Evolutionary conservation across 2,113 vertebrate species (phyloP).

Genomic region (Toxotes chatareus): DNA sequence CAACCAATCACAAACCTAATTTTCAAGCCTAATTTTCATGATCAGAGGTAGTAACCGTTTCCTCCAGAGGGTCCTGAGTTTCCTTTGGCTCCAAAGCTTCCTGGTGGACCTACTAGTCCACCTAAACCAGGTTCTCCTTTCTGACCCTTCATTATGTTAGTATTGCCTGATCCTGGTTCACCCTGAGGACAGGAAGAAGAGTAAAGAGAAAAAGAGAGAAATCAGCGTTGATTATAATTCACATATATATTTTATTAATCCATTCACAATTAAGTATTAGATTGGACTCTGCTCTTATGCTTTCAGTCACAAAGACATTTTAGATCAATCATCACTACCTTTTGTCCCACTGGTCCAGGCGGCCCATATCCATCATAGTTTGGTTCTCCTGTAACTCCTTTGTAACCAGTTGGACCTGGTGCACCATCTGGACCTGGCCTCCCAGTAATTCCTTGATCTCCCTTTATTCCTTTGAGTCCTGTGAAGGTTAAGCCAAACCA

Average conservation of each 20-base stretch:
- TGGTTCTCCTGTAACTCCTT: constrained; percentile 87
- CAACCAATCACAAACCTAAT: background rate
- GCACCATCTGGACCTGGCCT: constrained; percentile 79
- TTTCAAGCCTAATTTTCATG: background rate
- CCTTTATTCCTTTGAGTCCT: constrained; percentile 88
- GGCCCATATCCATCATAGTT: constrained; percentile 70
- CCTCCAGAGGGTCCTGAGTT: constrained; percentile 61
- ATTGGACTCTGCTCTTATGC: background rate
- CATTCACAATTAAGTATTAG: background rate
- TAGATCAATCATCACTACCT: constrained; percentile 79
- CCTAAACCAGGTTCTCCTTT: constrained; percentile 65
- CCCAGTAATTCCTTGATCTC: constrained; percentile 84
- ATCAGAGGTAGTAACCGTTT: constrained; percentile 48
- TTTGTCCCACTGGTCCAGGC: constrained; percentile 85
- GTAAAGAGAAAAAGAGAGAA: background rate
- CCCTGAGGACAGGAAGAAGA: constrained; percentile 51
- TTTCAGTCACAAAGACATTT: background rate
- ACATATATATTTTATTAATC: background rate
- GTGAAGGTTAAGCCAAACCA: background rate
- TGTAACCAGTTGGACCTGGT: constrained; percentile 80
- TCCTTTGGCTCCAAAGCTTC: constrained; percentile 60
- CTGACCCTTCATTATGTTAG: constrained; percentile 45
- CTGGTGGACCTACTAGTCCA: constrained; percentile 52
- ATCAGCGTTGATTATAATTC: background rate
- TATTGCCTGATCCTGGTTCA: constrained; percentile 41